Percentiles rank a stretch among this genome's conserved stretches.
These are phyloP conservation scores for Ptychobarbus kaznakovi DNA, from an alignment of 2,797 vertebrate species.

Conservation along the genomic window DNA sequence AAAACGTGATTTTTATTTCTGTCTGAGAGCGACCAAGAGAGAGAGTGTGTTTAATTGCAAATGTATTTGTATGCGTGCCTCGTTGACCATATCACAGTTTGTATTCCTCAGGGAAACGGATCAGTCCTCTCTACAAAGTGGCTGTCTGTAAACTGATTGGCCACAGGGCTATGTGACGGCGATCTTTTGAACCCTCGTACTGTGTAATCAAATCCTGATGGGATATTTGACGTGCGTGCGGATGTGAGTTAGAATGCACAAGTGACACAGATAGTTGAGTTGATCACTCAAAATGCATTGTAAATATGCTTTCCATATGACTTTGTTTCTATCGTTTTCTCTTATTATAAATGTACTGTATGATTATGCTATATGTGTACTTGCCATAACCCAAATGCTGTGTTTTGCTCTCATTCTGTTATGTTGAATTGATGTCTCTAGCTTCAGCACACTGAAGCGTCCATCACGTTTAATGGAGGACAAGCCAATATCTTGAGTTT, in stretches of 20 bases:
- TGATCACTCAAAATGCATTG: slow-evolving; percentile 39
- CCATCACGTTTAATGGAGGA: slow-evolving; percentile 10
- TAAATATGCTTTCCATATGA: slow-evolving; percentile 53
- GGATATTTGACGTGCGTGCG: background rate
- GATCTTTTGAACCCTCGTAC: slow-evolving; percentile 59
- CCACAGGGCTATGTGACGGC: slow-evolving; percentile 48
- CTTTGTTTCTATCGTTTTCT: slow-evolving; percentile 45
- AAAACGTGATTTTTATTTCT: slow-evolving; percentile 73
- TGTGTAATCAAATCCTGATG: slow-evolving; percentile 53
- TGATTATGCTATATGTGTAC: slow-evolving; percentile 11
- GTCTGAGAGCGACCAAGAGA: background rate
- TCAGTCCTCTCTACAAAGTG: slow-evolving; percentile 63
- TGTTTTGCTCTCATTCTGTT: slow-evolving; percentile 20
- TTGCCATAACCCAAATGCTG: background rate
- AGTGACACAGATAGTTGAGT: slow-evolving; percentile 30
- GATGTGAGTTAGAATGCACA: slow-evolving; percentile 39
- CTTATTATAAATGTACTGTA: slow-evolving; percentile 60
- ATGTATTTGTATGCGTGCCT: slow-evolving; percentile 20
- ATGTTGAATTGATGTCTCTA: background rate
- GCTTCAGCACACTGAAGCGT: background rate
- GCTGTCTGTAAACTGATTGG: slow-evolving; percentile 55
- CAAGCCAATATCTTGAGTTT: slow-evolving; percentile 28
- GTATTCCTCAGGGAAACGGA: slow-evolving; percentile 78
- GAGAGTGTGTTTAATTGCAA: slow-evolving; percentile 2
- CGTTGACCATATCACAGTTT: slow-evolving; percentile 65